Conservation (phyloP, 2,797 vertebrate genomes). For the Sylvia borin region DNA sequence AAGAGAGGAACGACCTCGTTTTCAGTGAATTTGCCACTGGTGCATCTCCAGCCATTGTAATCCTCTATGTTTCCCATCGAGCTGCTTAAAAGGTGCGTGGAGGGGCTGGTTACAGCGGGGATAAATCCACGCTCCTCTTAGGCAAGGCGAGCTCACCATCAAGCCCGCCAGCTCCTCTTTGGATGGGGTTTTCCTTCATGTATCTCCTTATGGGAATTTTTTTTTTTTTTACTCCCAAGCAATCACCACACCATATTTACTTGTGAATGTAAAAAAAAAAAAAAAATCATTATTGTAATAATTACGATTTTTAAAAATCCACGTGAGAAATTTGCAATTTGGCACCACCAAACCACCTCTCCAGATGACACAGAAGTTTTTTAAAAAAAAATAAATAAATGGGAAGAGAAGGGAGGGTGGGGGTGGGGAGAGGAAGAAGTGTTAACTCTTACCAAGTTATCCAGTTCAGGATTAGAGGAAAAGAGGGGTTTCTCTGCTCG, state of each 20-base stretch:
- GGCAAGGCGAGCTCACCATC: slow-evolving; percentile 66
- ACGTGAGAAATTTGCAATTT: not conserved
- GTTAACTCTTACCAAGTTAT: slow-evolving; percentile 93
- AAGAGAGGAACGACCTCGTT: not conserved
- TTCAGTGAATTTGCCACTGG: not conserved
- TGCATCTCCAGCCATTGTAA: not conserved
- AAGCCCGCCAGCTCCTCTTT: slow-evolving; percentile 74
- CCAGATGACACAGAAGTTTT: not conserved
- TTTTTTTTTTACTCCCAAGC: slow-evolving; percentile 4
- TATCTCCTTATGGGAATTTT: slow-evolving; percentile 14
- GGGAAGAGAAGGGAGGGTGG: not conserved
- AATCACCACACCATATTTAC: slow-evolving; percentile 39
- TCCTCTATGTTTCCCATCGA: not conserved
- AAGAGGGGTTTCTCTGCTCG: slow-evolving; percentile 98
- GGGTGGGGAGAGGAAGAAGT: slow-evolving; percentile 17
- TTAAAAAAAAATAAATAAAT: not conserved
- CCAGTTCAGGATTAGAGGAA: slow-evolving; percentile 98
- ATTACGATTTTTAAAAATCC: not conserved
- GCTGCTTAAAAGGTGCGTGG: slow-evolving; percentile 37
- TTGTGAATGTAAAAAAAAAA: not conserved
- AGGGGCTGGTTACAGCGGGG: slow-evolving; percentile 28
- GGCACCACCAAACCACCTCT: not conserved
- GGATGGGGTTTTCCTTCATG: slow-evolving; percentile 29
- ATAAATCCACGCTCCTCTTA: slow-evolving; percentile 74
- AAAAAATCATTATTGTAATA: not conserved